phyloP scores from a whole-genome alignment of 2,113 vertebrate species.

The Syngnathoides biaculeatus region DNA sequence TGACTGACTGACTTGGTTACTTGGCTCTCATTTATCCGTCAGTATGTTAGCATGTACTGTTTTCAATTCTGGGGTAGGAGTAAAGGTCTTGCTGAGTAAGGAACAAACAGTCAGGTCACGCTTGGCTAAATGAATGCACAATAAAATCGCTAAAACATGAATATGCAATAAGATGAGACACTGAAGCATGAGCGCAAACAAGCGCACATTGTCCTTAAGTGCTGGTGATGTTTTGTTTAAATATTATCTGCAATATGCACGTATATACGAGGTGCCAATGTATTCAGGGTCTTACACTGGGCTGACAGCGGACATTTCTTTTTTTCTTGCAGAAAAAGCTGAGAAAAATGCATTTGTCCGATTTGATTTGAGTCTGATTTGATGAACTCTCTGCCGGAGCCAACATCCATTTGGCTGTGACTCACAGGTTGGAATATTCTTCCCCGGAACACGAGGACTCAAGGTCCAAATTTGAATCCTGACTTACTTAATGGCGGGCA shows the following conservation, averaged over 20 bases:
- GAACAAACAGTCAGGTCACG: background rate
- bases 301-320: background rate
- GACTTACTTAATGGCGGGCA: background rate
- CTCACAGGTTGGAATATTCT: constrained; percentile 7
- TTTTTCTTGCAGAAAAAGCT: too few relatives aligned
- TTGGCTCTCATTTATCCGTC: too few relatives aligned
- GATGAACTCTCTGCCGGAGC: background rate
- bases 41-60: too few relatives aligned
- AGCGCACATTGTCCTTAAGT: constrained; percentile 2
- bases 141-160: background rate
- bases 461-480: constrained; percentile 16
- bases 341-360: background rate
- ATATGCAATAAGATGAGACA: background rate
- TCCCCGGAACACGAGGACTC: background rate
- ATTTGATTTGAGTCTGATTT: too few relatives aligned
- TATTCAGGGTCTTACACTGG: background rate
- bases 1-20: too few relatives aligned
- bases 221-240: background rate
- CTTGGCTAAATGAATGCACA: background rate
- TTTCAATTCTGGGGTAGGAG: too few relatives aligned
- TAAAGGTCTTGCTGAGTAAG: background rate
- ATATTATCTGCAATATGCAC: background rate
- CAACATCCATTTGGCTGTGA: background rate
- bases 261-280: background rate
- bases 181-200: background rate